Conservation (phyloP, 2,113 vertebrate genomes). For the Ochotona princeps region DNA sequence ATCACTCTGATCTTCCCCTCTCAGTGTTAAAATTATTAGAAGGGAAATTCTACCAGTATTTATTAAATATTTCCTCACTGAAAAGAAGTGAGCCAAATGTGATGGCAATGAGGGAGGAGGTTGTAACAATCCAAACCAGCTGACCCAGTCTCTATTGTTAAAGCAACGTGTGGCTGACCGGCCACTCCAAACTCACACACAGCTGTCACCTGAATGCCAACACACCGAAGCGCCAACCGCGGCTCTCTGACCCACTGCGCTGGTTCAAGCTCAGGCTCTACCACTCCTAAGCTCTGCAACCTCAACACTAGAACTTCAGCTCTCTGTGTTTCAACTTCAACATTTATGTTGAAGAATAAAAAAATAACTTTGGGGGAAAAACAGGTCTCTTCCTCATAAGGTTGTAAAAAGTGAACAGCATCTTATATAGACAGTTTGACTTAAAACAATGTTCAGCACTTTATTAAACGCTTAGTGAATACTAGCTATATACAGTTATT, state of each 20-base stretch:
- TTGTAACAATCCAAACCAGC: not conserved
- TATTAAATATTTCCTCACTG: conserved; percentile 4
- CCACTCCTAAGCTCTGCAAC: conserved; percentile 8
- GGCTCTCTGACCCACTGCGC: not conserved
- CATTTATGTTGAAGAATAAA: conserved; percentile 5
- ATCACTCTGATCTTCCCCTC: not conserved
- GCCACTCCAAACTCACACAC: conserved; percentile 15
- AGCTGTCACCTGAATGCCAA: conserved; percentile 22
- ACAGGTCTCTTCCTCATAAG: not conserved
- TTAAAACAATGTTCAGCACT: not conserved
- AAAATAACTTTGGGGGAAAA: not conserved
- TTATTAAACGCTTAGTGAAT: conserved; percentile 7
- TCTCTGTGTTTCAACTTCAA: conserved; percentile 19
- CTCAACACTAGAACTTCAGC: not conserved
- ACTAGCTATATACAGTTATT: not conserved
- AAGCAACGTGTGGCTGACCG: not conserved
- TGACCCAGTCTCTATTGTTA: not conserved
- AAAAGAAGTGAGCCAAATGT: conserved; percentile 20
- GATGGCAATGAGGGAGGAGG: not conserved
- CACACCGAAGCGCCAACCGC: not conserved
- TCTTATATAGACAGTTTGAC: not conserved
- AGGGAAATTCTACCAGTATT: conserved; percentile 7
- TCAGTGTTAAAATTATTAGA: not conserved
- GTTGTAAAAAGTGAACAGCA: conserved; percentile 1
- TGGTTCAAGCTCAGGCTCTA: not conserved